phyloP scores from a whole-genome alignment of 2,888 invertebrate genomes.

The Cinara cedri region DNA sequence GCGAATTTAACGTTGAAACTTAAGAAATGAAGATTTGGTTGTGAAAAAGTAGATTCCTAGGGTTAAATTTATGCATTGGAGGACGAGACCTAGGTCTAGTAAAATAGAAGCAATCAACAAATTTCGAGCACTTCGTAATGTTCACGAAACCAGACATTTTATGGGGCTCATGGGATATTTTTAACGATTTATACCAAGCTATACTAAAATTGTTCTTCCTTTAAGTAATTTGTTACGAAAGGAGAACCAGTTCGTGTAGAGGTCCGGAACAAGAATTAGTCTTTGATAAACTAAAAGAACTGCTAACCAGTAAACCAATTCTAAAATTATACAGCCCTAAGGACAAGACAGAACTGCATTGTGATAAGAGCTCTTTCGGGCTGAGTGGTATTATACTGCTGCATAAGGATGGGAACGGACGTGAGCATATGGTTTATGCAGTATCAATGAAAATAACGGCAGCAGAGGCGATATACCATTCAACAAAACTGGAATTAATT shows the following conservation, averaged over 20 bases:
- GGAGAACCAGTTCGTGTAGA: constrained; percentile 12
- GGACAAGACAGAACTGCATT: constrained; percentile 50
- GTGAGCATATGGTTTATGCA: constrained; percentile 59
- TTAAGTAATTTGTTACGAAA: constrained; percentile 29
- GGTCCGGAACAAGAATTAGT: constrained; percentile 1
- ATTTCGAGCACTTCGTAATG: not conserved
- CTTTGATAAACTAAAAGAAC: constrained; percentile 52
- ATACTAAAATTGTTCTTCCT: constrained; percentile 1
- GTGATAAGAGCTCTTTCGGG: constrained; percentile 58
- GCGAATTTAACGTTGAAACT: constrained; percentile 61
- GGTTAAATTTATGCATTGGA: constrained; percentile 60
- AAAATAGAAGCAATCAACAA: constrained; percentile 58
- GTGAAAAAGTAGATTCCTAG: constrained; percentile 57
- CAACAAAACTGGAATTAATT: constrained; percentile 60
- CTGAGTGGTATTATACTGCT: constrained; percentile 59
- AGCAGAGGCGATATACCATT: constrained; percentile 58
- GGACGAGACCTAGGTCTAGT: constrained; percentile 59
- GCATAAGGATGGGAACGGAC: constrained; percentile 57
- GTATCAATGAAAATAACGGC: constrained; percentile 59
- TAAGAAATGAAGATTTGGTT: constrained; percentile 60
- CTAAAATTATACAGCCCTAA: constrained; percentile 61
- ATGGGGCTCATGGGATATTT: not conserved
- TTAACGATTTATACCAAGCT: constrained; percentile 18
- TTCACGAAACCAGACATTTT: not conserved
- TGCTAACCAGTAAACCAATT: constrained; percentile 59